Evolutionary conservation across 2,797 vertebrate genomes (phyloP).

Genomic region (Liasis olivaceus): DNA sequence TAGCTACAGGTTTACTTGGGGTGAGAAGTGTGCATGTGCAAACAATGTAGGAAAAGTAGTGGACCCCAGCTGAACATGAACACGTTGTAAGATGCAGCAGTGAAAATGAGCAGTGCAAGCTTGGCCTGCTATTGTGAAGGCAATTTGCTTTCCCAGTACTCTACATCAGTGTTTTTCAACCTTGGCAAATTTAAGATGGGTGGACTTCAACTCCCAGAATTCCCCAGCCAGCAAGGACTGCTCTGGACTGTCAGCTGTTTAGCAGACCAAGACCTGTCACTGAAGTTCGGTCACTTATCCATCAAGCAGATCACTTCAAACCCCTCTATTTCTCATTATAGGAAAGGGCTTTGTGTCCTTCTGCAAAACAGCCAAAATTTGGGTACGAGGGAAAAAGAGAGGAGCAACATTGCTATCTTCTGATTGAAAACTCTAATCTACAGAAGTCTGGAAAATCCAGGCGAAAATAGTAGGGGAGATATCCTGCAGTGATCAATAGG

Average conservation of each 20-base stretch:
- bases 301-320: neutral
- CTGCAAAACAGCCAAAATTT: neutral
- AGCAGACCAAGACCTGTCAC: neutral
- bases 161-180: too few species aligned
- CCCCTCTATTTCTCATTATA: neutral
- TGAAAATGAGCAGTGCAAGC: too few species aligned
- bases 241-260: neutral
- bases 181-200: too few species aligned
- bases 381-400: neutral
- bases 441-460: neutral
- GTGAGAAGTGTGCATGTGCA: neutral
- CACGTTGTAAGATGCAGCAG: too few species aligned
- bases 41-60: neutral
- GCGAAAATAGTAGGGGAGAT: neutral
- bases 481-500: neutral
- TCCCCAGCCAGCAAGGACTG: neutral
- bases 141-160: too few species aligned
- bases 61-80: neutral
- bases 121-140: too few species aligned
- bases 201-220: too few species aligned
- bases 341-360: neutral
- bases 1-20: neutral
- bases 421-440: neutral
- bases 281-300: neutral
- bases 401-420: neutral